phyloP scores from a whole-genome alignment of 2,888 invertebrate species.

The Sinohyriopsis cumingii region DNA sequence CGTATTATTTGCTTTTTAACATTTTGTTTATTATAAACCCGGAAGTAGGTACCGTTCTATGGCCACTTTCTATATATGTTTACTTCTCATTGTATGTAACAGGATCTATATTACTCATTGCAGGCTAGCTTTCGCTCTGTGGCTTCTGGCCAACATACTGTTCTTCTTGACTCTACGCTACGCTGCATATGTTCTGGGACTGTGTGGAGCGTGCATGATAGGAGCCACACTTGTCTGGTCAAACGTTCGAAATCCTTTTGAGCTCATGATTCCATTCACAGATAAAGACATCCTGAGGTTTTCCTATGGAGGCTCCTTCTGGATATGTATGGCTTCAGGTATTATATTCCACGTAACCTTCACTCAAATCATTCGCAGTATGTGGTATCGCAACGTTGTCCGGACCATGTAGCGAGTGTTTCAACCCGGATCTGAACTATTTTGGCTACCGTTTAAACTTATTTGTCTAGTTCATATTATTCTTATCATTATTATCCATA shows the following conservation, averaged over 20 bases:
- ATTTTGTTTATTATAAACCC: no score
- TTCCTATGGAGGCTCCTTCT: constrained; percentile 75
- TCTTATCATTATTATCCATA: no score
- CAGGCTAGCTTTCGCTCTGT: constrained; percentile 76
- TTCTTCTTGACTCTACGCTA: constrained; percentile 75
- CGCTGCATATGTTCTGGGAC: constrained; percentile 74
- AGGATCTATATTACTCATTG: background rate
- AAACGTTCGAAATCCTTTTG: constrained; percentile 74
- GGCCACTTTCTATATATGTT: no score
- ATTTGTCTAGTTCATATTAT: no score
- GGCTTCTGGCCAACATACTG: constrained; percentile 76
- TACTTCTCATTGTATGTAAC: no score
- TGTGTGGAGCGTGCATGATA: constrained; percentile 75
- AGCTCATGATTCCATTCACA: constrained; percentile 76
- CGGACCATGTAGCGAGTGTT: no score
- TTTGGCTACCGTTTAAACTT: no score
- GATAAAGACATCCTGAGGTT: constrained; percentile 68
- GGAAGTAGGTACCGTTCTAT: no score
- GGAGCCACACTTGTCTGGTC: constrained; percentile 75
- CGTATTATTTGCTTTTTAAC: no score
- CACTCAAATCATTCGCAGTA: no score
- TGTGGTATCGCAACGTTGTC: no score
- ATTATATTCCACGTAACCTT: constrained; percentile 5
- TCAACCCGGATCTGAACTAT: no score
- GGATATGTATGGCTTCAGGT: constrained; percentile 75